Base-by-base conservation (phyloP, 2,888 invertebrate genomes). In the Lypha dubia region DNA sequence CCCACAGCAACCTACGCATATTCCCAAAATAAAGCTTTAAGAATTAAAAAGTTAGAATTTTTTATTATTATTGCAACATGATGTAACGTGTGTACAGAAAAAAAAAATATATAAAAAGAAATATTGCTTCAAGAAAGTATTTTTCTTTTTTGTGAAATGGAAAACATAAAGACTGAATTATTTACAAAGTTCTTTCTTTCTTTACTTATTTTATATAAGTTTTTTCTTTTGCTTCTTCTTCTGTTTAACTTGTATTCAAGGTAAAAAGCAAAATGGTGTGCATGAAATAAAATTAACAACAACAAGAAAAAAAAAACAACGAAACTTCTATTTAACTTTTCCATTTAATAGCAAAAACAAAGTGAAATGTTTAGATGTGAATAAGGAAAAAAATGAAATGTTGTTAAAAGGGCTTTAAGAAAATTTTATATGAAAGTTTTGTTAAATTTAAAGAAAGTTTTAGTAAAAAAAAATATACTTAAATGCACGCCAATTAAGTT, bases 241-340 rank as follows among this genome's bases (percentile, higher is more conserved):
- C 5, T 70, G 4, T 62, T 74, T 67, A 73, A 73, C 49, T 65
- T 60, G 46, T 68, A 8, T 46, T 73, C 58, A 73, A 77, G 77
- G 83, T 79, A 75, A 63, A 51, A 62, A 49, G 28, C 22, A 65
- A 73, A 71, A 73, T 51, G 49, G 49, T 73, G 73, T 38, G 51
- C 74, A 60, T 74, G 67, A 49, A 65, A 67, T 58, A 13, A 76
- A 76, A 76, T 76, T 76, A 38, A 58, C 49, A 76, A n/a, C n/a
- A n/a, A n/a, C n/a, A n/a, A n/a, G n/a, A n/a, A n/a, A n/a, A n/a
- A n/a, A n/a, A n/a, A n/a, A 49, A 76, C 11, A 60, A 38, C 20
- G 35, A 58, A 44, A 74, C 49, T 74, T 68, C 53, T 81, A 75
- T 68, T 81, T 81, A 81, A 68, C 74, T 81, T 81, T 81, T 67